Base-by-base conservation (phyloP, 2,113 vertebrate species). In the Ceyx melanurus region DNA sequence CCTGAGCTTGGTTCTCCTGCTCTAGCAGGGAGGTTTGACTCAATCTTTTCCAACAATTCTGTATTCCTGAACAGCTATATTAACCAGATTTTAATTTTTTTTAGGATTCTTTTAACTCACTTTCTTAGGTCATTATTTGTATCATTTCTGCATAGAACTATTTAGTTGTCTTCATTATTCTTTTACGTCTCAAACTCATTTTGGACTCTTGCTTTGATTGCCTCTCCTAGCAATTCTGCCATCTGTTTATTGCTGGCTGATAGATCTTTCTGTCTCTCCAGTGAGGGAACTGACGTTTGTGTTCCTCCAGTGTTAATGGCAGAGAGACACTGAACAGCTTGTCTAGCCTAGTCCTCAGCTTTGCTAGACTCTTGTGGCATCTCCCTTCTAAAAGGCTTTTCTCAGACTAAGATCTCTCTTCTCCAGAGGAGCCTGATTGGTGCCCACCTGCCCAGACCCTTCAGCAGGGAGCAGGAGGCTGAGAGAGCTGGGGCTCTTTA, bases 161-260 rank as follows among this genome's bases (percentile, higher is more conserved):
- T 54, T 89, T 62, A 35, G 28, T 71, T 83, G 20, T 48, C 73
- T 83, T 86, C 28, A 53, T 82, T 90, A 26, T 89, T 75, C 58
- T 90, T 90, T 84, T 82, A 66, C 9, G 3, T 61, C 88, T 94
- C 33, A 68, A 58, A 61, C 11, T 72, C 53, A 18, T 65, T 93
- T 92, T 79, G 37, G 8, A 40, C 67, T 58, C 71, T 80, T 89
- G 78, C 73, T 87, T 93, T 82, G 28, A 66, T 87, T 79, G 37
- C 31, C 62, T 94, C 67, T 90, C 50, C 50, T 42, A 85, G 87
- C 78, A 85, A 28, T 79, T 53, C 60, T 21, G 3, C 93, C 93
- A 92, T 92, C 78, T 94, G 82, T 95, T 92, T 88, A 45, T 87
- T 66, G 58, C 85, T 89, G 85, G 78, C 82, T 87, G 74, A 46